These are phyloP conservation scores for Drosophila subsilvestris DNA, from an alignment of 2,888 invertebrate genomes.

Conservation along the genomic window DNA sequence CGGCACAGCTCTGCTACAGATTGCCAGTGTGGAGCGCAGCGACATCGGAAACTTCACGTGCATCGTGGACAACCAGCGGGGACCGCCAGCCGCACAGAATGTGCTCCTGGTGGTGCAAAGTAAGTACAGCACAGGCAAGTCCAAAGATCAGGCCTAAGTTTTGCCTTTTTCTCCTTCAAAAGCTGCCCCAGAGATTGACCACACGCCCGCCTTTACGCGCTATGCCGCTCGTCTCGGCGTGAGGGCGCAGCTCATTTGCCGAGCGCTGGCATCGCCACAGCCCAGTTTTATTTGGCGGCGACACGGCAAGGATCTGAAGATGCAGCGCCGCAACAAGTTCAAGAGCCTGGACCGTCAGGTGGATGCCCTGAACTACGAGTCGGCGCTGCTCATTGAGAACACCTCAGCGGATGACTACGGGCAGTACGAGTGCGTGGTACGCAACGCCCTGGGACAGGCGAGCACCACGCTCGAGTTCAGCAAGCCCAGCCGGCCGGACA, in stretches of 20 bases:
- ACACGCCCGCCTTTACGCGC: constrained; percentile 74
- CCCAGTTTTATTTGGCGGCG: constrained; percentile 82
- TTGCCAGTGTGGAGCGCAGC: constrained; percentile 80
- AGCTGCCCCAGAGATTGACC: constrained; percentile 82
- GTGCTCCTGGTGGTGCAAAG: constrained; percentile 82
- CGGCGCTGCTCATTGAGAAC: constrained; percentile 77
- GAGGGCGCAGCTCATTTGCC: constrained; percentile 77
- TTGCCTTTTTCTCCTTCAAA: not conserved
- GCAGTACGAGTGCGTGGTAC: constrained; percentile 80
- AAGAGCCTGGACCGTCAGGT: constrained; percentile 74
- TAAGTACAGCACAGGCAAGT: constrained; percentile 55
- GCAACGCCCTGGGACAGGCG: constrained; percentile 80
- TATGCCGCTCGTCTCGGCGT: constrained; percentile 80
- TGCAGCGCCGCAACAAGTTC: constrained; percentile 81
- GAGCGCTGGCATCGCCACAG: constrained; percentile 78
- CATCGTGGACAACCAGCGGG: constrained; percentile 81
- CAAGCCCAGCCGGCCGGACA: constrained; percentile 80
- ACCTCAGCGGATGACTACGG: constrained; percentile 81
- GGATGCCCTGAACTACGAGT: constrained; percentile 78
- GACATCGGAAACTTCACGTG: constrained; percentile 82
- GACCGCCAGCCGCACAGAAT: constrained; percentile 70
- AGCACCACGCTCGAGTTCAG: constrained; percentile 78
- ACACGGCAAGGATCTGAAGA: constrained; percentile 81
- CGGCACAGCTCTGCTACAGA: constrained; percentile 78
- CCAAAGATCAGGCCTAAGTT: not conserved